Evolutionary conservation across 2,797 vertebrate genomes (phyloP).

Genomic region (Echiichthys vipera): DNA sequence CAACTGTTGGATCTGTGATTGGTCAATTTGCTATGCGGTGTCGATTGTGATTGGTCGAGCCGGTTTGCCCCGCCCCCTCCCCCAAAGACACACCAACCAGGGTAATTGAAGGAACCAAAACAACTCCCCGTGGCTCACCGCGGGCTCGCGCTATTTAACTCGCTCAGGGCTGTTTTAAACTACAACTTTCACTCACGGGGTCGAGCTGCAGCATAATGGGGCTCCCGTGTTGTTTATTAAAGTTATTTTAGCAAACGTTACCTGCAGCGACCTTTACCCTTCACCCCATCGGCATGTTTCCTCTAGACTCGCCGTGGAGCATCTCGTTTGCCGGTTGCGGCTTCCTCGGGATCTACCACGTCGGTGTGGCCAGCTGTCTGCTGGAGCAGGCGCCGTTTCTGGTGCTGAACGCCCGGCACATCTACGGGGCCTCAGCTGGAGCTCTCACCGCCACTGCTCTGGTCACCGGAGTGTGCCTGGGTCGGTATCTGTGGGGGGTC

Average conservation of each 20-base stretch:
- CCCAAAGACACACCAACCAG: background rate
- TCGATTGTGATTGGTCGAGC: slow-evolving; percentile 55
- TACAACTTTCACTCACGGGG: background rate
- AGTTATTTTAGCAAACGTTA: background rate
- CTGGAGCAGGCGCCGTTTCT: slow-evolving; percentile 93
- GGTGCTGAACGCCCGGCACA: slow-evolving; percentile 90
- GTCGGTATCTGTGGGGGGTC: slow-evolving; percentile 76
- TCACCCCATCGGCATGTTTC: slow-evolving; percentile 88
- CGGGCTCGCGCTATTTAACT: slow-evolving; percentile 16
- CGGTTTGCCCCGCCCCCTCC: background rate
- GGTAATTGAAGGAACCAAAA: slow-evolving; percentile 44
- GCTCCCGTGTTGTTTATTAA: background rate
- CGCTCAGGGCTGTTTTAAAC: background rate
- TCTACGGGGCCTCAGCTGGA: slow-evolving; percentile 96
- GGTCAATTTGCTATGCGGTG: background rate
- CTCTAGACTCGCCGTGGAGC: slow-evolving; percentile 91
- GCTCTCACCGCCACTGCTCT: slow-evolving; percentile 92
- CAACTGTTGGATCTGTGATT: slow-evolving; percentile 4
- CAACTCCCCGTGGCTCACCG: slow-evolving; percentile 25
- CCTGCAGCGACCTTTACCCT: too few species aligned
- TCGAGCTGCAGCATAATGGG: background rate
- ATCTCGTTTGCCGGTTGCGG: slow-evolving; percentile 98
- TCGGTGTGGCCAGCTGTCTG: slow-evolving; percentile 96
- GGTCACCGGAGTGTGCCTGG: slow-evolving; percentile 91
- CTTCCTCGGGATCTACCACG: slow-evolving; percentile 95